phyloP scores from a whole-genome alignment of 1,140 invertebrate species.

The Drosophila busckii region DNA sequence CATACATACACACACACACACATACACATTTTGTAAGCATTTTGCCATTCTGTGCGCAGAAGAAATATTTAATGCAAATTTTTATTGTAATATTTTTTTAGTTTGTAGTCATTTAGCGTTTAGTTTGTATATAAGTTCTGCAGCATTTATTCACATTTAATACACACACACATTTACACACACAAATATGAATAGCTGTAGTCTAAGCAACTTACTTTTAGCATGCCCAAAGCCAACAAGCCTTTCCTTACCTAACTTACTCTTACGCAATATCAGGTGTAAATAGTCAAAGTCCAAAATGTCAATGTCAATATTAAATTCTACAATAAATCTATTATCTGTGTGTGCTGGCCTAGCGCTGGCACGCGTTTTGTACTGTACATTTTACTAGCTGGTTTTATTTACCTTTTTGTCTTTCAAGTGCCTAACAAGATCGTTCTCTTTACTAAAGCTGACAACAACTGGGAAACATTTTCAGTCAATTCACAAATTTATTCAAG shows the following conservation, averaged over 20 bases:
- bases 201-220: slow-evolving; percentile 28
- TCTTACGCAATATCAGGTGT: slow-evolving; percentile 55
- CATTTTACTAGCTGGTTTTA: no score
- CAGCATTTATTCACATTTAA: slow-evolving; percentile 54
- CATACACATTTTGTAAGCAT: slow-evolving; percentile 38
- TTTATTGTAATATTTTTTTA: slow-evolving; percentile 70
- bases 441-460: no score
- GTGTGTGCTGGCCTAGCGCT: slow-evolving; percentile 1
- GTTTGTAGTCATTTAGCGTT: slow-evolving; percentile 45
- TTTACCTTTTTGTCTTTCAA: not conserved
- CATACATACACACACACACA: slow-evolving; percentile 13
- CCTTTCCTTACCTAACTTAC: slow-evolving; percentile 66
- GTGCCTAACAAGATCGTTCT: no score
- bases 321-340: slow-evolving; percentile 15
- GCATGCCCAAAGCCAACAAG: slow-evolving; percentile 36
- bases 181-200: slow-evolving; percentile 10
- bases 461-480: no score
- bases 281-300: slow-evolving; percentile 49
- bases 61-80: slow-evolving; percentile 70
- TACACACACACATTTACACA: slow-evolving; percentile 21
- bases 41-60: slow-evolving; percentile 65
- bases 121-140: slow-evolving; percentile 52
- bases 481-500: no score
- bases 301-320: slow-evolving; percentile 27
- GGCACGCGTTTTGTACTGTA: slow-evolving; percentile 7